Evolutionary conservation across 2,113 vertebrate species (phyloP), one percentile per base, ranked within the genome.

Genomic region (Mustelus asterias): DNA sequence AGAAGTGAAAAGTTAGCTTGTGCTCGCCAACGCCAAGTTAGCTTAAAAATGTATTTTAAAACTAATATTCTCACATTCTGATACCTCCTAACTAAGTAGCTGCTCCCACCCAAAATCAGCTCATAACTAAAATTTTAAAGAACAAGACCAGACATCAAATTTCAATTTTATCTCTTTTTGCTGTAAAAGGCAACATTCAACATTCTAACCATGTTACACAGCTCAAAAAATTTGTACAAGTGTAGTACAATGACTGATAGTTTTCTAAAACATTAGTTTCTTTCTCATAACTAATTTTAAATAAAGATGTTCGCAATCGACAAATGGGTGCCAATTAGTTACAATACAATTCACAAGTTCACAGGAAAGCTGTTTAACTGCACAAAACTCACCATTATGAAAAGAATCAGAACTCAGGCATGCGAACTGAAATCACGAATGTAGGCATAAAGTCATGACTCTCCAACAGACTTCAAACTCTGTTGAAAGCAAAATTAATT

Each of bases 351-450:
- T 65, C 89, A 20, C 0, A 2, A 1, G 60, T 92, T 63, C 63
- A 65, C 60, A 93, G 18, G n/a, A 67, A 86, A n/a, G 20, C 8
- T 93, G 16, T 58, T 92, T 20, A 20, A 65, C 48, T 89, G 48
- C 26, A 90, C 29, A 93, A 93, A 48, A 95, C 94, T 95, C 69
- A 95, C 94, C 94, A 95, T 95, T 54, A 29, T 72, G 94, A 95
- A 95, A 69, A 11, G 69, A 95, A 76, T 72, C 69, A 44, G 69
- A 41, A 3, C 94, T 54, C 41, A 48, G 67, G 26, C 33, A 54
- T 54, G 41, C 54, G 44, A 65, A 93, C 16, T 33, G 67, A 95
- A 95, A 70, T 72, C 69, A 26, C 29, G 14, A 95, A 72, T 76
- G 14, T 26, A 54, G 67, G 14, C 41, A 95, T 5, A 76, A 95